A percentile compares a stretch with the other conserved stretches of the same genome.
Conservation (phyloP, 2,797 vertebrate genomes). For the Anolis apletophallus region DNA sequence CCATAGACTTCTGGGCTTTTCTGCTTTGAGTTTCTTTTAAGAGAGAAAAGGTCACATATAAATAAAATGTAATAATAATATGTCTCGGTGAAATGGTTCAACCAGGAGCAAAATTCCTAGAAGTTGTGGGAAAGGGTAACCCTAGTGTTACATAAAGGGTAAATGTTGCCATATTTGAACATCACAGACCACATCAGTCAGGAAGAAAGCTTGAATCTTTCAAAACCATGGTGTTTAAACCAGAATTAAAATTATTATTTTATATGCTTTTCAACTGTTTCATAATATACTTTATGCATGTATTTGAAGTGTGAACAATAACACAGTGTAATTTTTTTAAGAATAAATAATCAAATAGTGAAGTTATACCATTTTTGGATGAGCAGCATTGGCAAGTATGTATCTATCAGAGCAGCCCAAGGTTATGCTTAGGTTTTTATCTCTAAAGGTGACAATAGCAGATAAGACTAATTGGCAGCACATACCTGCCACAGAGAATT, state of each 20-base stretch:
- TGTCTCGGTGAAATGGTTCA: no score
- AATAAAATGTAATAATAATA: no score
- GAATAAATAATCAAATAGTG: background rate
- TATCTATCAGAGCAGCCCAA: background rate
- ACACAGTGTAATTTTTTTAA: no score
- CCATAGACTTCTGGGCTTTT: background rate
- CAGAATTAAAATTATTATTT: background rate
- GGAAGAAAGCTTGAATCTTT: background rate
- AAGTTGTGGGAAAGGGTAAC: background rate
- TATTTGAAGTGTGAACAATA: no score
- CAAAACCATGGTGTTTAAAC: background rate
- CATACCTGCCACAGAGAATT: no score
- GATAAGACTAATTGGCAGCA: background rate
- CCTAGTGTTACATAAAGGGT: no score
- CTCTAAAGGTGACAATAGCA: background rate
- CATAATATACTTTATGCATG: no score
- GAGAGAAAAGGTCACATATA: no score
- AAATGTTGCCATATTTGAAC: no score
- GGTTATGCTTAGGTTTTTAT: background rate
- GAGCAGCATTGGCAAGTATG: background rate
- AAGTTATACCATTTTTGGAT: background rate
- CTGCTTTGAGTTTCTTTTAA: no score
- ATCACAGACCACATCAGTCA: background rate
- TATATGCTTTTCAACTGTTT: no score
- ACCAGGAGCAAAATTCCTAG: background rate